Conservation (phyloP, 2,888 invertebrate genomes). For the Drosophila sordidapex region DNA sequence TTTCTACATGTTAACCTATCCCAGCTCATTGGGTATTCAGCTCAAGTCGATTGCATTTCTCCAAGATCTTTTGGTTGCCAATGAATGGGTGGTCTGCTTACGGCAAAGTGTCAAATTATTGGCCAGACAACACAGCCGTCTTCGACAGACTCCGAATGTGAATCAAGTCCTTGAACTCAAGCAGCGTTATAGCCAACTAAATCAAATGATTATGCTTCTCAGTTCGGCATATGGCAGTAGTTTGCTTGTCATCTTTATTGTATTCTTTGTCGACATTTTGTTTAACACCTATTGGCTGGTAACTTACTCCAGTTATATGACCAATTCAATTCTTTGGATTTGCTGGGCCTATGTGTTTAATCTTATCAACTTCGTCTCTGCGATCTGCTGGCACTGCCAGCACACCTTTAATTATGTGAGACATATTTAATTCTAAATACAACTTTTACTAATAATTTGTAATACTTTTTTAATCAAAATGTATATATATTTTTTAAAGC, state of each 20-base stretch:
- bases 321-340: constrained; percentile 19
- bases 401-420: constrained; percentile 75
- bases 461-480: background rate
- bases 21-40: constrained; percentile 50
- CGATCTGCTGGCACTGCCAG: constrained; percentile 81
- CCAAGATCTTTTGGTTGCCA: constrained; percentile 49
- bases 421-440: background rate
- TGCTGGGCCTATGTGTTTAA: constrained; percentile 55
- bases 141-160: constrained; percentile 14
- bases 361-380: constrained; percentile 54
- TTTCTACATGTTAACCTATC: constrained; percentile 22
- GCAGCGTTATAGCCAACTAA: constrained; percentile 71
- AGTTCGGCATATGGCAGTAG: constrained; percentile 80
- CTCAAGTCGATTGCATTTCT: constrained; percentile 54
- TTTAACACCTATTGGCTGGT: constrained; percentile 79
- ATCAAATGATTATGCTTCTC: constrained; percentile 53
- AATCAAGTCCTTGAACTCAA: constrained; percentile 65
- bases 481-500: background rate
- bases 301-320: constrained; percentile 2
- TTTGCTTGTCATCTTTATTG: constrained; percentile 73
- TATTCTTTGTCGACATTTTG: constrained; percentile 79
- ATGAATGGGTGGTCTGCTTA: constrained; percentile 21
- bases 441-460: background rate
- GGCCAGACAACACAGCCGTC: constrained; percentile 19
- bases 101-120: constrained; percentile 27